Conservation (phyloP, 2,113 vertebrate species). For the Gymnorhina tibicen region DNA sequence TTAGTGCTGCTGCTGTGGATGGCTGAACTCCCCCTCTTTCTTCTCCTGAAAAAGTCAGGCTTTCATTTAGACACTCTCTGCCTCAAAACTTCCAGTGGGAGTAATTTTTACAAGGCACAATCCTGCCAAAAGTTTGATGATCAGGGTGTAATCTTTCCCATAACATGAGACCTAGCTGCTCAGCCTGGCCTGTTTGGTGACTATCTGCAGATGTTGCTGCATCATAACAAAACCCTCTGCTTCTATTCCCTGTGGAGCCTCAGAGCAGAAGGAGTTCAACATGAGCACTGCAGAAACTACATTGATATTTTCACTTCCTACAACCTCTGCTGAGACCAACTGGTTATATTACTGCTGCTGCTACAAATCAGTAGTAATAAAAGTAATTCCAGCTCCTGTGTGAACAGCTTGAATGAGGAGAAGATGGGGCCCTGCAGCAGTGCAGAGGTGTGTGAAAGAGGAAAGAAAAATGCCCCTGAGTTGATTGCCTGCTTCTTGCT, state of each 20-base stretch:
- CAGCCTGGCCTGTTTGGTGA: background rate
- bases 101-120: constrained; percentile 13
- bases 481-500: background rate
- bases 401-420: background rate
- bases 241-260: background rate
- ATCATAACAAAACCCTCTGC: constrained; percentile 21
- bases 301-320: background rate
- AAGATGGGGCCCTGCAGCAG: background rate
- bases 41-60: constrained; percentile 8
- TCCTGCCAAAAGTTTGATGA: constrained; percentile 35
- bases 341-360: background rate
- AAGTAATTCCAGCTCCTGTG: background rate
- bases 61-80: constrained; percentile 21
- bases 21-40: background rate
- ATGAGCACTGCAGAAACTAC: background rate
- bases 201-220: constrained; percentile 31
- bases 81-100: constrained; percentile 19
- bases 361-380: background rate
- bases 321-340: background rate
- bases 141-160: constrained; percentile 4
- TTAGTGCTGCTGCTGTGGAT: constrained; percentile 15
- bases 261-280: background rate
- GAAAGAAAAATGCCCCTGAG: background rate
- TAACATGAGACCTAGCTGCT: background rate
- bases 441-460: background rate